These are phyloP conservation scores for Eidolon helvum DNA, from an alignment of 2,113 vertebrate species.

Conservation along the genomic window DNA sequence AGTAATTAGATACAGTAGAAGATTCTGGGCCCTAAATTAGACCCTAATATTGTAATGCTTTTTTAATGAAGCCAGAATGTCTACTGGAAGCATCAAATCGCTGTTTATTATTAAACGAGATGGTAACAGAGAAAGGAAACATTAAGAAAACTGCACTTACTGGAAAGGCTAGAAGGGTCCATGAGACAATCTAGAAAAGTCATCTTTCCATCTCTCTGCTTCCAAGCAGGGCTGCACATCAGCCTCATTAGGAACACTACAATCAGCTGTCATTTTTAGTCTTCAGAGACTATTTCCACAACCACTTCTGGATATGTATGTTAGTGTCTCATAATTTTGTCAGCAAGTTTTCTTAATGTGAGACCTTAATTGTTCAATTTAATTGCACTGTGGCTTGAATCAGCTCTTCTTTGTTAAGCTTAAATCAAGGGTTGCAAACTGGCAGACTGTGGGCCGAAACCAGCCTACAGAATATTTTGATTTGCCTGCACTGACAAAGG, in stretches of 20 bases:
- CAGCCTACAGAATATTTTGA: slow-evolving; percentile 37
- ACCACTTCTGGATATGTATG: not conserved
- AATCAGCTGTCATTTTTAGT: not conserved
- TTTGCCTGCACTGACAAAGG: slow-evolving; percentile 57
- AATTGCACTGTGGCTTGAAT: not conserved
- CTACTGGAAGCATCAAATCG: not conserved
- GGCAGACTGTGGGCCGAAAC: slow-evolving; percentile 3
- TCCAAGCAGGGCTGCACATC: not conserved
- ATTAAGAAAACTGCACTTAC: not conserved
- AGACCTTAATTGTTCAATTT: not conserved
- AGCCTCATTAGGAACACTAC: not conserved
- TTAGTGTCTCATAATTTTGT: not conserved
- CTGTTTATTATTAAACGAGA: not conserved
- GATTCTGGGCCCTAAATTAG: not conserved
- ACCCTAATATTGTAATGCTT: not conserved
- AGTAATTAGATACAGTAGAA: not conserved
- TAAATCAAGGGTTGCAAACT: slow-evolving; percentile 4
- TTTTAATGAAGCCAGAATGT: not conserved
- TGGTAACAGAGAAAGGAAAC: not conserved
- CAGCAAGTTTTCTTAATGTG: not conserved
- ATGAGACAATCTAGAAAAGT: not conserved
- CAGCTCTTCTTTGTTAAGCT: not conserved
- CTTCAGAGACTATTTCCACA: not conserved
- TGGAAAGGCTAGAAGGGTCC: not conserved
- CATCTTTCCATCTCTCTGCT: not conserved